phyloP scores from a whole-genome alignment of 1,140 invertebrate species.

The Rhysida immarginata region DNA sequence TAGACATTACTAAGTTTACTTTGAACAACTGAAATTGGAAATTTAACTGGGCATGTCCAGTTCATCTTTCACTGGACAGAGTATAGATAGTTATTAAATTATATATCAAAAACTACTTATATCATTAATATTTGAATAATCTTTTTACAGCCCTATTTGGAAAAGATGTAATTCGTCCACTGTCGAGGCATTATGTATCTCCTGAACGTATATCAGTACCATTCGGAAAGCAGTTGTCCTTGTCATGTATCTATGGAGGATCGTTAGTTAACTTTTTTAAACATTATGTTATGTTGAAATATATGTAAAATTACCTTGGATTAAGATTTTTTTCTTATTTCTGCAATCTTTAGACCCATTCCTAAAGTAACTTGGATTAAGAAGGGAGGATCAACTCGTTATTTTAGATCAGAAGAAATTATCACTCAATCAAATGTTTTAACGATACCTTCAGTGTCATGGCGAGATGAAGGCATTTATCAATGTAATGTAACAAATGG shows the following conservation, averaged over 20 bases:
- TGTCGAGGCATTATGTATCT: neutral
- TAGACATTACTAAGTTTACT: too few relatives aligned
- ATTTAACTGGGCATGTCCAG: too few relatives aligned
- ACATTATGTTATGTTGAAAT: too few relatives aligned
- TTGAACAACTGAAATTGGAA: too few relatives aligned
- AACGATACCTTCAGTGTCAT: neutral
- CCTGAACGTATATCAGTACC: neutral
- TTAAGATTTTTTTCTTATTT: too few relatives aligned
- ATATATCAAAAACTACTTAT: too few relatives aligned
- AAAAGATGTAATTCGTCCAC: neutral
- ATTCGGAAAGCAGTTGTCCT: neutral
- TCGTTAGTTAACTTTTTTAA: neutral
- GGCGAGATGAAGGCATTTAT: neutral
- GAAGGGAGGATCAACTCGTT: neutral
- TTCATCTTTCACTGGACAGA: too few relatives aligned
- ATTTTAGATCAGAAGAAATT: neutral
- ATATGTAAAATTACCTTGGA: too few relatives aligned
- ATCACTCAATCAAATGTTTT: neutral
- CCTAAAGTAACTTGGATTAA: neutral
- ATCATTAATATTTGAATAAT: neutral
- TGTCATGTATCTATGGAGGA: neutral
- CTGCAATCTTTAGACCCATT: neutral
- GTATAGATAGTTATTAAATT: too few relatives aligned
- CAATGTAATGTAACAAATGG: conserved; percentile 1
- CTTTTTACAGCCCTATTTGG: neutral